Evolutionary conservation across 2,888 invertebrate genomes (phyloP).

Genomic region (Nomada hirtipes): DNA sequence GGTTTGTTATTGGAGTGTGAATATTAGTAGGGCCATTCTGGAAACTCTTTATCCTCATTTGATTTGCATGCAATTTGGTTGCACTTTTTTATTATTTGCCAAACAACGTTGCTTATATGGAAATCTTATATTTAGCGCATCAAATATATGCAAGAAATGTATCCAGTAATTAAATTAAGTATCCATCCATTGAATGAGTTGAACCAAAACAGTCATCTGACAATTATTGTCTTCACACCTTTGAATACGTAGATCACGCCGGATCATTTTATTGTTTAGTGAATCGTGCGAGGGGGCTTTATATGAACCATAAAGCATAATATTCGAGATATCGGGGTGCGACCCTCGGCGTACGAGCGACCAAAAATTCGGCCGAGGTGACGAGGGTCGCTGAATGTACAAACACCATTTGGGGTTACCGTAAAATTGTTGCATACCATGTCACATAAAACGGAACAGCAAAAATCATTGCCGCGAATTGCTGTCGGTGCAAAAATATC

Average conservation of each 20-base stretch:
- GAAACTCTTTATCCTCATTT: too few species aligned
- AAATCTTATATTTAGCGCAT: too few species aligned
- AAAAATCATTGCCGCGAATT: not conserved
- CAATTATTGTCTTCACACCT: not conserved
- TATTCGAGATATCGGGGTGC: conserved; percentile 2
- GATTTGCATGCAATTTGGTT: too few species aligned
- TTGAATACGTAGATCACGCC: not conserved
- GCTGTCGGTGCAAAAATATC: too few species aligned
- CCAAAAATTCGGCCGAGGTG: conserved; percentile 14
- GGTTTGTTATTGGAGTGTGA: too few species aligned
- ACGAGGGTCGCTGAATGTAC: not conserved
- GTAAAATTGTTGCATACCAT: not conserved
- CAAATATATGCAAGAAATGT: too few species aligned
- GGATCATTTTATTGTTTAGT: conserved; percentile 15
- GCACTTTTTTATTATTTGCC: too few species aligned
- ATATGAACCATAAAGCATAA: conserved; percentile 16
- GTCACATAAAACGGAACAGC: not conserved
- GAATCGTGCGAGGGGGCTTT: conserved; percentile 12
- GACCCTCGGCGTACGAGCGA: conserved; percentile 3
- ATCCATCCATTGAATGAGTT: too few species aligned
- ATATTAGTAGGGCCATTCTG: too few species aligned
- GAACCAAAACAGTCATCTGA: not conserved
- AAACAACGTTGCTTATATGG: not conserved
- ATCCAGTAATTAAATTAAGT: too few species aligned
- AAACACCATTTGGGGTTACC: not conserved